Evolutionary conservation across 2,888 invertebrate species (phyloP).

Genomic region (Halictus quadricinctus): DNA sequence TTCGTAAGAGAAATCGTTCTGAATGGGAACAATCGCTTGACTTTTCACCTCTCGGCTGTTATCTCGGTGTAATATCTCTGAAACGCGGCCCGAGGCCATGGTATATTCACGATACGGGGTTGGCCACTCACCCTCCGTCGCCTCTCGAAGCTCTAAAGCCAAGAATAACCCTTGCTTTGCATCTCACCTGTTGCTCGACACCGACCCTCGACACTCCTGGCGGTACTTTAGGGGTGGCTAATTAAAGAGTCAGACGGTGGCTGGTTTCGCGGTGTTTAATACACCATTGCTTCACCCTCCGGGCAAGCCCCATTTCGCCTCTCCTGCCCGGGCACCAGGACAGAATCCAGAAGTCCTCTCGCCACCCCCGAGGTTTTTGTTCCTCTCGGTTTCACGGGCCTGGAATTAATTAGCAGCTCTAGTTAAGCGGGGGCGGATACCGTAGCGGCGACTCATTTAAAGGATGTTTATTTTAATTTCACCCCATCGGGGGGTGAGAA

Average conservation of each 20-base stretch:
- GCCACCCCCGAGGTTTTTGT: slow-evolving; percentile 62
- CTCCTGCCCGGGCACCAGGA: slow-evolving; percentile 48
- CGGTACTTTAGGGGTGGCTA: slow-evolving; percentile 75
- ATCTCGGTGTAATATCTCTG: slow-evolving; percentile 21
- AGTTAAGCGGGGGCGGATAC: slow-evolving; percentile 68
- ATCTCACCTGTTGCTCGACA: slow-evolving; percentile 81
- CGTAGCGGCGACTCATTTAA: slow-evolving; percentile 78
- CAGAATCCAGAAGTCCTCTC: slow-evolving; percentile 52
- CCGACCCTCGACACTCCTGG: slow-evolving; percentile 76
- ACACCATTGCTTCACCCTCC: slow-evolving; percentile 70
- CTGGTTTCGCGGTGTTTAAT: slow-evolving; percentile 79
- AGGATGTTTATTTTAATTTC: slow-evolving; percentile 81
- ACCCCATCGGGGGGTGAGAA: slow-evolving; percentile 57
- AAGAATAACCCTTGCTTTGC: slow-evolving; percentile 82
- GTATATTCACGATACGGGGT: slow-evolving; percentile 32
- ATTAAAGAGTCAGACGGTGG: slow-evolving; percentile 81
- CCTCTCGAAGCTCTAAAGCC: slow-evolving; percentile 70
- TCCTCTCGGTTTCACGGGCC: slow-evolving; percentile 78
- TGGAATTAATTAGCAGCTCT: slow-evolving; percentile 80
- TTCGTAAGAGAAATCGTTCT: background rate
- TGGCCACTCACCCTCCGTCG: slow-evolving; percentile 55
- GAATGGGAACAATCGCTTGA: background rate
- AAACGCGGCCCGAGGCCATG: slow-evolving; percentile 30
- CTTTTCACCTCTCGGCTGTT: background rate
- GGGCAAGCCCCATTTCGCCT: slow-evolving; percentile 62